These are phyloP conservation scores for Automeris io DNA, from an alignment of 2,888 invertebrate species.

Conservation along the genomic window DNA sequence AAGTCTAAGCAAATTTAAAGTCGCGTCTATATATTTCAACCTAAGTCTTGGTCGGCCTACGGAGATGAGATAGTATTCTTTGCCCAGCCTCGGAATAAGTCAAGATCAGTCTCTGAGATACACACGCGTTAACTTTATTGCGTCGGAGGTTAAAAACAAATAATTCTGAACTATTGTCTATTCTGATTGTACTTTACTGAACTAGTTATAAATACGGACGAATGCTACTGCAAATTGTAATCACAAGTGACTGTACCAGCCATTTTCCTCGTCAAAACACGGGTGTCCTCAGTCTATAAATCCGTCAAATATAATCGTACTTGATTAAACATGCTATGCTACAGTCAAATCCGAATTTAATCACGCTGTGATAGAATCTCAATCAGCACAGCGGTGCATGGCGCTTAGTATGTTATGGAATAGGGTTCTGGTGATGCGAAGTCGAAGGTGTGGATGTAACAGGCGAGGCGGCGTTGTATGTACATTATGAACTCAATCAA, in stretches of 20 bases:
- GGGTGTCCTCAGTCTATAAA: conserved; percentile 24
- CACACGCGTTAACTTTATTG: no score
- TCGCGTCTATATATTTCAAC: no score
- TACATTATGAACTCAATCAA: conserved; percentile 50
- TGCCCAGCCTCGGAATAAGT: no score
- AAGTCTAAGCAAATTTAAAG: no score
- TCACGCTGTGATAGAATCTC: background rate
- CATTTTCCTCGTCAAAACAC: background rate
- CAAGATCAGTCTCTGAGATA: no score
- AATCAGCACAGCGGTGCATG: conserved; percentile 1
- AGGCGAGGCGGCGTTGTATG: conserved; percentile 37
- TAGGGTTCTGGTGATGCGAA: conserved; percentile 7
- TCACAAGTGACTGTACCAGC: background rate
- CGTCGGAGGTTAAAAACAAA: no score
- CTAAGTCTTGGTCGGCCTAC: no score
- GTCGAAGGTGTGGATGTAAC: conserved; percentile 34
- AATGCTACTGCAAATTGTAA: background rate
- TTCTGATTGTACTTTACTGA: no score
- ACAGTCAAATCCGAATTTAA: conserved; percentile 8
- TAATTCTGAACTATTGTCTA: no score
- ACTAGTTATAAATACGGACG: no score
- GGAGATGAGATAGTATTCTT: no score
- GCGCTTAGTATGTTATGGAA: conserved; percentile 13
- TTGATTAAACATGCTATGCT: conserved; percentile 23
- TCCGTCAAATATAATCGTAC: conserved; percentile 32